These are phyloP conservation scores for Cheilosia urbana DNA, from an alignment of 2,888 invertebrate genomes.

Conservation along the genomic window DNA sequence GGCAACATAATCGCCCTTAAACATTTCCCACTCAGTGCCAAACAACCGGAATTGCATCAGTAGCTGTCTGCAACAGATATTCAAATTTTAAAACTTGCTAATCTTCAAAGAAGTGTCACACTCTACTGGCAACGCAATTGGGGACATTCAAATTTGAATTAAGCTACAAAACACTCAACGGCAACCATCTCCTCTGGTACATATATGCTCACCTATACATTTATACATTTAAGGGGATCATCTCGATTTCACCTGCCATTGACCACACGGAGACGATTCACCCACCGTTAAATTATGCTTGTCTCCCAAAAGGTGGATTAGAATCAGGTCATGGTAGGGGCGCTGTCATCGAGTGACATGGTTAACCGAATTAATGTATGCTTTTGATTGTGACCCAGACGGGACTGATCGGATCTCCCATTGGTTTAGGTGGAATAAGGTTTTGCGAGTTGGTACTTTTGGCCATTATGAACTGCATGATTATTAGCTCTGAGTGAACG, in stretches of 20 bases:
- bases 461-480: slow-evolving; percentile 20
- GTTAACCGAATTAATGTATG: slow-evolving; percentile 63
- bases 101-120: slow-evolving; percentile 16
- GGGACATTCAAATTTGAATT: slow-evolving; percentile 14
- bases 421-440: background rate
- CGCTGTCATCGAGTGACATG: slow-evolving; percentile 51
- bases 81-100: slow-evolving; percentile 13
- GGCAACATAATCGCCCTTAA: slow-evolving; percentile 10
- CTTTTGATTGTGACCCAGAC: background rate
- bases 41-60: background rate
- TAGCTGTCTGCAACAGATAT: background rate
- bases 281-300: slow-evolving; percentile 30
- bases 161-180: slow-evolving; percentile 3
- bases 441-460: background rate
- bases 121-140: slow-evolving; percentile 18
- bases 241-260: slow-evolving; percentile 26
- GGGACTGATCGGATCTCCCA: background rate
- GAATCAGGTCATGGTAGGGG: slow-evolving; percentile 4
- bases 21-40: slow-evolving; percentile 1
- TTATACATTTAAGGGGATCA: background rate
- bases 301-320: slow-evolving; percentile 41
- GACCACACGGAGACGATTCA: slow-evolving; percentile 36
- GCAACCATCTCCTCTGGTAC: background rate
- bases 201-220: background rate
- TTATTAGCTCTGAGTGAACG: slow-evolving; percentile 29